Percentiles rank a stretch among this genome's conserved stretches.
These are phyloP conservation scores for Dreissena rostriformis DNA, from an alignment of 1,140 invertebrate genomes.

Conservation along the genomic window DNA sequence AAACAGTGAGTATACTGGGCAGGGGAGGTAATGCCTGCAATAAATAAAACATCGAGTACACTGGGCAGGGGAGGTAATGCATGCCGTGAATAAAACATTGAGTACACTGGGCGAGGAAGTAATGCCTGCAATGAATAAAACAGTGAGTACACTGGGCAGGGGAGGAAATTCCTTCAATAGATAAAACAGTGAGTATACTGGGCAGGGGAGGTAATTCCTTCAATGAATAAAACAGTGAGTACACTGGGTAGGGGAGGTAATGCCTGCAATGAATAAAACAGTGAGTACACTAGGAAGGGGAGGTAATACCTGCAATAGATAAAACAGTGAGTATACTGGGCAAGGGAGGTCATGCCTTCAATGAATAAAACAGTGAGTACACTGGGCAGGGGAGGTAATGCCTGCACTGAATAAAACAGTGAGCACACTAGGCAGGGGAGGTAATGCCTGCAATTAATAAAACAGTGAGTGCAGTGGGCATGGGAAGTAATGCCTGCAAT, in stretches of 20 bases:
- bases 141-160: conserved; percentile 83
- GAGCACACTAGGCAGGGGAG: conserved; percentile 92
- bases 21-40: conserved; percentile 89
- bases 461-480: conserved; percentile 83
- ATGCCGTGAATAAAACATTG: no score
- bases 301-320: conserved; percentile 89
- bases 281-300: conserved; percentile 91
- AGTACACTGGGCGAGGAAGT: no score
- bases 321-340: conserved; percentile 86
- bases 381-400: neutral
- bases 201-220: neutral
- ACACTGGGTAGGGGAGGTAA: neutral
- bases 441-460: conserved; percentile 91
- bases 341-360: no score
- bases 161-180: no score
- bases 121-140: conserved; percentile 90
- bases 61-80: neutral
- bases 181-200: conserved; percentile 86
- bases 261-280: no score
- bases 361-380: conserved; percentile 88
- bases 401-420: no score
- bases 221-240: conserved; percentile 88
- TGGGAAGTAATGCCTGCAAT: no score
- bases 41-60: conserved; percentile 87
- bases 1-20: no score